A percentile compares a stretch with the other conserved stretches of the same genome.
phyloP scores from a whole-genome alignment of 2,797 vertebrate genomes.

The Pipistrellus pipistrellus region DNA sequence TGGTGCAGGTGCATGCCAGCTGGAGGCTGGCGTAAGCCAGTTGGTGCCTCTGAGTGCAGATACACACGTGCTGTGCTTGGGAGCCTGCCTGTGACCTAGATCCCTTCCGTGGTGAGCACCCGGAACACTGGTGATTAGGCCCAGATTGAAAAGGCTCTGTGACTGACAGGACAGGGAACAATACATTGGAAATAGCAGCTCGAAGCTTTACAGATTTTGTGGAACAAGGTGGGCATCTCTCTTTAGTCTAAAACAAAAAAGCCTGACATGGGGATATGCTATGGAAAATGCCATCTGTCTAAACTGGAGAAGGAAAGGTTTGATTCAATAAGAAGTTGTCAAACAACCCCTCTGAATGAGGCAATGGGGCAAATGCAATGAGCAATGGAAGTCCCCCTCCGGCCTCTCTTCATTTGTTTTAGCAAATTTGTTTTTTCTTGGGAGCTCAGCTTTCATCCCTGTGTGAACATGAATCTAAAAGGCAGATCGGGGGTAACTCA shows the following conservation, averaged over 20 bases:
- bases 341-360: neutral
- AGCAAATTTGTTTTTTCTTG: neutral
- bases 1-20: conserved; percentile 75
- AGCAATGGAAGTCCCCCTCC: neutral
- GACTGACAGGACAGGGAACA: conserved; percentile 75
- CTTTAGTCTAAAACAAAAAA: conserved; percentile 68
- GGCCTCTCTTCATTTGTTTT: neutral
- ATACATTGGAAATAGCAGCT: conserved; percentile 34
- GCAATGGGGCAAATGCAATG: neutral
- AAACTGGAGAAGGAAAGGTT: conserved; percentile 40
- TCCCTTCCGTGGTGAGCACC: neutral
- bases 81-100: neutral
- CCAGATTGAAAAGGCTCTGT: conserved; percentile 65
- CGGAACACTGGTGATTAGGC: conserved; percentile 71
- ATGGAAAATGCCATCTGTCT: conserved; percentile 70
- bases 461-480: neutral
- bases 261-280: conserved; percentile 15
- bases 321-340: conserved; percentile 37
- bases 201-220: conserved; percentile 13
- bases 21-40: conserved; percentile 61
- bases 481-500: neutral
- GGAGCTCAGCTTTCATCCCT: neutral
- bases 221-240: conserved; percentile 47
- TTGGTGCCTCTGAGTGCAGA: conserved; percentile 52
- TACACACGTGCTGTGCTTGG: conserved; percentile 66